Base-by-base conservation (phyloP, 2,113 vertebrate genomes). In the Pygoscelis adeliae region DNA sequence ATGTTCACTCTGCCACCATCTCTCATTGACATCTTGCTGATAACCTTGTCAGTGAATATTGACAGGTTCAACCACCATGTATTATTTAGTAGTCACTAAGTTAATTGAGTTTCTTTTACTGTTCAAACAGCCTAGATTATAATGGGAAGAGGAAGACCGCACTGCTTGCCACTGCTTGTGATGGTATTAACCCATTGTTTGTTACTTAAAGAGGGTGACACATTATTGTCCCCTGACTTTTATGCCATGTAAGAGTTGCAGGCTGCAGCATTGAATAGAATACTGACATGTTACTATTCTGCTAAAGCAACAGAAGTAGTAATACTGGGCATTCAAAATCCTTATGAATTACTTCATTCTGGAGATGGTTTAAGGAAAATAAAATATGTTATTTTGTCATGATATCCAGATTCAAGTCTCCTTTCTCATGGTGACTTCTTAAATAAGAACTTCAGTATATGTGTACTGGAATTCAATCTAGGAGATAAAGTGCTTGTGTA, bases 21-120 rank as follows among this genome's bases (percentile, higher is more conserved):
- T 42, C 44, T 73, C 65, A 96, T 40, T 93, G 81, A 91, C 65
- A 74, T 91, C 70, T 86, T 93, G 61, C 67, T 94, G 91, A 94
- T 95, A 94, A 86, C 40, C 61, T 87, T 94, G 56, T 73, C 88
- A 90, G 78, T 66, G 69, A 59, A 23, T 90, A 97, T 72, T 6
- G 18, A 76, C 62, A 73, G 55, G 26, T 47, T 90, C 6, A 3
- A 67, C 34, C 42, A 55, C 26, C 9, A 27, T 86, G 62, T 87
- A 70, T 62, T 81, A 91, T 87, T 90, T 72, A 89, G 79, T 38
- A 92, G 52, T 44, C 38, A 44, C 26, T 83, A 72, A 89, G n/a
- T 95, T 80, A 95, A 65, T 71, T 4, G 7, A 47, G 34, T 29
- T 46, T 78, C 26, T 87, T 84, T 80, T 50, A 4, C 26, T 70